Percentiles rank a stretch among this genome's conserved stretches.
These are phyloP conservation scores for Megathymus violae DNA, from an alignment of 1,140 invertebrate genomes.

Conservation along the genomic window DNA sequence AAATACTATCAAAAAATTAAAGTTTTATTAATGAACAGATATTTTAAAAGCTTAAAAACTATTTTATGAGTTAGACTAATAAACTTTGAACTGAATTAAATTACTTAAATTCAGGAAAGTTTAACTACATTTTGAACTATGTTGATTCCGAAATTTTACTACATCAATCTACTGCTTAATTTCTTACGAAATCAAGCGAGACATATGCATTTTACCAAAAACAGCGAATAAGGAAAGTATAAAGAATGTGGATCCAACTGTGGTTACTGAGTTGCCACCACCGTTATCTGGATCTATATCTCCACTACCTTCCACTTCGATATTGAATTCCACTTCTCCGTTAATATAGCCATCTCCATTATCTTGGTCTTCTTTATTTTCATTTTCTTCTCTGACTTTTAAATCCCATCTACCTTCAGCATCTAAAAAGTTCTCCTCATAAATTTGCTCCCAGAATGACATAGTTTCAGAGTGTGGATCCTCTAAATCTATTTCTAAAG, in stretches of 20 bases:
- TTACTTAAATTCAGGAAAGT: too few species aligned
- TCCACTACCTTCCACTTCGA: conserved; percentile 34
- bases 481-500: conserved; percentile 52
- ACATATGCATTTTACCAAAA: conserved; percentile 55
- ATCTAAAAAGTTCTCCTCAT: conserved; percentile 59
- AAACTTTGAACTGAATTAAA: too few species aligned
- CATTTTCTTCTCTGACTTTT: conserved; percentile 42
- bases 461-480: conserved; percentile 55
- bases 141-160: too few species aligned
- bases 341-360: conserved; percentile 26
- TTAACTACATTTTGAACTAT: too few species aligned
- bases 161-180: conserved; percentile 43
- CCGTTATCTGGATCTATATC: conserved; percentile 21
- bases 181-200: conserved; percentile 51
- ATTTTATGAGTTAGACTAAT: too few species aligned
- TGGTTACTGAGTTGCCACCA: conserved; percentile 53
- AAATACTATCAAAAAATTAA: too few species aligned
- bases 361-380: conserved; percentile 22
- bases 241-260: conserved; percentile 56
- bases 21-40: too few species aligned
- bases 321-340: too few species aligned
- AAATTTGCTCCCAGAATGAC: conserved; percentile 66
- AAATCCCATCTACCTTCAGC: conserved; percentile 57
- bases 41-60: too few species aligned
- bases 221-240: conserved; percentile 55